A percentile compares a stretch with the other conserved stretches of the same genome.
These are phyloP conservation scores for Ranitomeya imitator DNA, from an alignment of 2,113 vertebrate species.

Conservation along the genomic window DNA sequence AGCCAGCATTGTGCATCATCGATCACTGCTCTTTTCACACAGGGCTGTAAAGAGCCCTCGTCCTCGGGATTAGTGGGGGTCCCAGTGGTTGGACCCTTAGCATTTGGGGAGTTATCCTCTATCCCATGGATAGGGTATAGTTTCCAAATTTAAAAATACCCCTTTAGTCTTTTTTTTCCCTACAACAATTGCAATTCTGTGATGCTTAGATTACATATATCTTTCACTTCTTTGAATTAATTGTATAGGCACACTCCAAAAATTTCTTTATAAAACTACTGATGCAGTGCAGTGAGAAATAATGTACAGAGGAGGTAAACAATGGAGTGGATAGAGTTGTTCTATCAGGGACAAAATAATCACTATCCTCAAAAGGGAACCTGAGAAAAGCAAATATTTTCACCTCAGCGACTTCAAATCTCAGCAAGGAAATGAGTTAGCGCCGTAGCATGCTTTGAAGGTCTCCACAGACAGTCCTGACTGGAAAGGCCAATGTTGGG, in stretches of 20 bases:
- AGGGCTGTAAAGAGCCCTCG: no score
- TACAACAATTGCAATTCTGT: background rate
- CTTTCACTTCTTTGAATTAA: background rate
- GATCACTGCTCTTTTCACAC: no score
- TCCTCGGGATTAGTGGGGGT: no score
- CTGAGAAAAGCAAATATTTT: constrained; percentile 56
- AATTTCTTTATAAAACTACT: background rate
- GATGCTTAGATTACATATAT: background rate
- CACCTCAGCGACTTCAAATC: constrained; percentile 54
- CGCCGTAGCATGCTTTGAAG: constrained; percentile 41
- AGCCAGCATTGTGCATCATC: no score
- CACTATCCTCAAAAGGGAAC: constrained; percentile 48
- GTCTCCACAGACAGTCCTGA: constrained; percentile 46
- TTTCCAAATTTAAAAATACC: no score
- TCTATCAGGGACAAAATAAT: constrained; percentile 53
- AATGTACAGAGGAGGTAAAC: constrained; percentile 29
- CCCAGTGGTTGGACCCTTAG: no score
- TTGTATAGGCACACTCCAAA: background rate
- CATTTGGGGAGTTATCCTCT: no score
- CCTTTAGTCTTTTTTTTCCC: background rate
- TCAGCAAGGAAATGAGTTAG: constrained; percentile 53
- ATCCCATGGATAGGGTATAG: no score
- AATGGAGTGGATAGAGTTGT: constrained; percentile 37
- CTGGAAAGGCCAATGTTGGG: constrained; percentile 48
- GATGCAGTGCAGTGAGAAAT: constrained; percentile 13